A percentile compares a stretch with the other conserved stretches of the same genome.
Evolutionary conservation across 2,797 vertebrate genomes (phyloP).

Genomic region (Myioborus miniatus): DNA sequence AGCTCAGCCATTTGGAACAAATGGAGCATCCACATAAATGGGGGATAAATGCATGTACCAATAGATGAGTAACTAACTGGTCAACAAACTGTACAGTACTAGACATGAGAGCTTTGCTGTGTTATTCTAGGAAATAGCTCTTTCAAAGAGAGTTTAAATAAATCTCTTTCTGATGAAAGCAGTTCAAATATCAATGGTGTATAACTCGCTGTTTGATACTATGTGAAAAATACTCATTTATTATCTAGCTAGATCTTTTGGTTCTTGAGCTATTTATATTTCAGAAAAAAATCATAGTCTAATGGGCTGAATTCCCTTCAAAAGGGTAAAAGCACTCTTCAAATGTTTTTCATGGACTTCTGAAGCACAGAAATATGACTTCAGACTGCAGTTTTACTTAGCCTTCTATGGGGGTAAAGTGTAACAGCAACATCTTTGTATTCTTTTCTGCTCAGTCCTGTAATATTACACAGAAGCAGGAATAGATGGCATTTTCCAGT

Average conservation of each 20-base stretch:
- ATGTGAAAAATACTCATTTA: not conserved
- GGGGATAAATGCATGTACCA: not conserved
- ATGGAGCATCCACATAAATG: not conserved
- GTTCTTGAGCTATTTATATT: not conserved
- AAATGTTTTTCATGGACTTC: not conserved
- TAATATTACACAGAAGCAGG: not conserved
- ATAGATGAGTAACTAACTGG: not conserved
- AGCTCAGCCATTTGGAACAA: not conserved
- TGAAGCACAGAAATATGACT: not conserved
- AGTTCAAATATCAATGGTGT: not conserved
- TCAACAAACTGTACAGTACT: not conserved
- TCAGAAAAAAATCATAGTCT: not conserved
- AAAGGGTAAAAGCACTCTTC: not conserved
- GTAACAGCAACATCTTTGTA: not conserved
- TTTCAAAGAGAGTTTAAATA: not conserved
- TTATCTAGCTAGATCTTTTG: not conserved
- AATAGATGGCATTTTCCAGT: conserved; percentile 15
- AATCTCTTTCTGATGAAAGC: not conserved
- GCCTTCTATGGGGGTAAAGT: not conserved
- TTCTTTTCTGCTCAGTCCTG: not conserved
- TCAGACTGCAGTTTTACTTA: not conserved
- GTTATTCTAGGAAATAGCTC: not conserved
- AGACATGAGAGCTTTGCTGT: not conserved
- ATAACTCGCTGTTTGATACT: not conserved
- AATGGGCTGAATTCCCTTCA: not conserved